Base-by-base conservation (phyloP, 2,888 invertebrate species). In the Sarcophaga variegata region DNA sequence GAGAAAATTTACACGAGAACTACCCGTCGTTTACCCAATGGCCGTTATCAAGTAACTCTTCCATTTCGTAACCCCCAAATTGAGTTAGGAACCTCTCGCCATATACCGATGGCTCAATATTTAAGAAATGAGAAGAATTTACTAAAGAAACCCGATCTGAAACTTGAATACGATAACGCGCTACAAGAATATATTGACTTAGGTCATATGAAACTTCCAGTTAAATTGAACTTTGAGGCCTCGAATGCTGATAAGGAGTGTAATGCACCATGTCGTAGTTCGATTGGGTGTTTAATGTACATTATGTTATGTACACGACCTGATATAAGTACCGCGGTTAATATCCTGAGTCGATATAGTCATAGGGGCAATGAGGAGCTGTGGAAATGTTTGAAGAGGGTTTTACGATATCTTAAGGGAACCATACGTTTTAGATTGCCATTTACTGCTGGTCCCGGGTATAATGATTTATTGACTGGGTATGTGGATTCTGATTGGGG, bases 401-500 rank as follows among this genome's bases (percentile, higher is more conserved):
- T 20, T 20, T 20, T 20, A 20, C 49, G 66, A n/a, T 76, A 76
- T 6, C 76, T 76, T 59, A 77, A 75, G 66, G 78, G 79, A 64
- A 78, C 60, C 4, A 72, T 80, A 59, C 76, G 80, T 76, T 66
- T 83, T 10, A 86, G 80, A 79, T 20, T 80, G 14, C 20, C 20
- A 37, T 82, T 17, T 77, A 10, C 17, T n/a, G 67, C 54, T 11
- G 76, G 63, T 60, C 11, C 47, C 10, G 71, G 72, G 59, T 80
- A 59, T 77, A 47, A 82, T 70, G 72, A 86, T 85, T 72, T 78
- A 27, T n/a, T 87, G 12, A 71, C 76, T 78, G 89, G 88, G 11
- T 89, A 88, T 85, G 84, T 87, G 2, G 87, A 89, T 69, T 89
- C 88, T 17, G 89, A 90, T 81, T 90, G 89, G 88, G 86, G 75